Conservation (phyloP, 2,797 vertebrate genomes). For the Propithecus perrieri region DNA sequence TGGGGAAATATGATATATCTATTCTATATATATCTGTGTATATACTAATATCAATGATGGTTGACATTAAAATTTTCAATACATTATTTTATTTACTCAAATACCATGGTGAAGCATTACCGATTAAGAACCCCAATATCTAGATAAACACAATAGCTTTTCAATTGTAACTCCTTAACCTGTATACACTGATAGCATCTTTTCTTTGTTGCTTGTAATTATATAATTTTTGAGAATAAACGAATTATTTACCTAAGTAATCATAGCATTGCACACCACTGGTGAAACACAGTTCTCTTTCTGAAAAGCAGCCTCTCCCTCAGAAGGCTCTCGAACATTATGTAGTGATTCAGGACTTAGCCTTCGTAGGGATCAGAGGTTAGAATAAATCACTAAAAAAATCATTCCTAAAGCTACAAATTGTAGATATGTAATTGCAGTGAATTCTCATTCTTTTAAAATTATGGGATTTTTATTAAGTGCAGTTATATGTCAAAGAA, state of each 20-base stretch:
- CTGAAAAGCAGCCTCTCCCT: background rate
- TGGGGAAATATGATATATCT: background rate
- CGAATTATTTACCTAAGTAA: background rate
- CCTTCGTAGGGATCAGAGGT: background rate
- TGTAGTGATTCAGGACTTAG: background rate
- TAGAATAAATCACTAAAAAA: background rate
- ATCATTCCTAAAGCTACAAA: background rate
- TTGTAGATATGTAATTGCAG: background rate
- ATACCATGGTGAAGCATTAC: background rate
- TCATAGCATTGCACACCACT: background rate
- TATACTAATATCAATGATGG: background rate
- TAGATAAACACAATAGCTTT: background rate
- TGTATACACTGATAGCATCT: background rate
- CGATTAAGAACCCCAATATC: background rate
- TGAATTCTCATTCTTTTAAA: constrained; percentile 6
- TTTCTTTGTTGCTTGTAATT: background rate
- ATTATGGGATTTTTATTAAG: background rate
- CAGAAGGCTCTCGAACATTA: background rate
- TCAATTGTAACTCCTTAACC: background rate
- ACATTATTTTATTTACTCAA: background rate
- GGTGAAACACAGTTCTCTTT: background rate
- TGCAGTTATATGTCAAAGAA: background rate
- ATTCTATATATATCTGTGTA: background rate
- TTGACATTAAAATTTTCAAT: background rate
- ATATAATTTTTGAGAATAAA: background rate